phyloP scores from a whole-genome alignment of 2,113 vertebrate species.

The Aegotheles bennettii region DNA sequence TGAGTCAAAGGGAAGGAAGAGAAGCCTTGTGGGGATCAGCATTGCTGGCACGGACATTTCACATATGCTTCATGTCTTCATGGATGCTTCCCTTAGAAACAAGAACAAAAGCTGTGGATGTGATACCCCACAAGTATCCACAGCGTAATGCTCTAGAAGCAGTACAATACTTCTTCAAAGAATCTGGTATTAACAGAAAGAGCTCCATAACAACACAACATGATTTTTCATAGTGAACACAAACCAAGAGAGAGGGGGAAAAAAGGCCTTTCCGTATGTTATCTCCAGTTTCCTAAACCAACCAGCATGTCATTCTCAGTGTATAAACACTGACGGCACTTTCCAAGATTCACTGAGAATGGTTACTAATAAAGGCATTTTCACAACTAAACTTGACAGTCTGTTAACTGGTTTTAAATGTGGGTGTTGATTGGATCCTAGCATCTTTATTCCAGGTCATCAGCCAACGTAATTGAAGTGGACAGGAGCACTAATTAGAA shows the following conservation, averaged over 20 bases:
- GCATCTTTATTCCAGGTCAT: not conserved
- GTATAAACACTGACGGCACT: not conserved
- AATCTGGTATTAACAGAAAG: not conserved
- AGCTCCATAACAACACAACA: not conserved
- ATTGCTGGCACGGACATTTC: not conserved
- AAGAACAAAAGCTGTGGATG: not conserved
- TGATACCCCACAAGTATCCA: not conserved
- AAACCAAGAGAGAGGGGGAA: not conserved
- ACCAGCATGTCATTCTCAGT: not conserved
- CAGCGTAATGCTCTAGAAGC: not conserved
- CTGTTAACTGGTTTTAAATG: not conserved
- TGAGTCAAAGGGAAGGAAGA: not conserved
- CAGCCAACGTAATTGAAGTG: not conserved
- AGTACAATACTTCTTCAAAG: not conserved
- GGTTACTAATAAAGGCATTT: not conserved
- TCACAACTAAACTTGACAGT: not conserved
- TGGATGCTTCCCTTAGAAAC: not conserved
- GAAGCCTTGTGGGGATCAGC: not conserved
- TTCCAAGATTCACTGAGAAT: not conserved
- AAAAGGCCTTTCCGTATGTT: not conserved
- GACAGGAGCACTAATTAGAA: not conserved
- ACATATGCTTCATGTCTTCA: not conserved
- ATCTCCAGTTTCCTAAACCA: not conserved
- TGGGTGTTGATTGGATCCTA: not conserved
- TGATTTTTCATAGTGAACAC: not conserved